A percentile compares a stretch with the other conserved stretches of the same genome.
These are phyloP conservation scores for Bathynomus jamesi DNA, from an alignment of 1,140 invertebrate genomes.

Conservation along the genomic window DNA sequence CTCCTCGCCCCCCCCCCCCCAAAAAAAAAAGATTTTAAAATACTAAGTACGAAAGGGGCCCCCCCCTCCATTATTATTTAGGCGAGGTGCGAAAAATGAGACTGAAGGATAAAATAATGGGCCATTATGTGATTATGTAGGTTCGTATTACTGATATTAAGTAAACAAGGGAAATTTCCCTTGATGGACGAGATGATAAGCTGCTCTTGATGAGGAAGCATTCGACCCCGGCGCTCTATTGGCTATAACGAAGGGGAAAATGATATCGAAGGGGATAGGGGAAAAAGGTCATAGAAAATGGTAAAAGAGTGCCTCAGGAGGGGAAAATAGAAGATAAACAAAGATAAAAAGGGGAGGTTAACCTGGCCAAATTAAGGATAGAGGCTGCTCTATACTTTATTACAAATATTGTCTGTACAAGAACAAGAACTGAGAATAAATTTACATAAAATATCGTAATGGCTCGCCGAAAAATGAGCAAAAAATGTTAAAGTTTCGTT, in stretches of 20 bases:
- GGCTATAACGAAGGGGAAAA: not conserved
- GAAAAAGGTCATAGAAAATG: not conserved
- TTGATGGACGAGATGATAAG: not conserved
- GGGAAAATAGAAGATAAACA: not conserved
- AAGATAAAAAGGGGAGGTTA: not conserved
- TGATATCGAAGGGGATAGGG: too few relatives aligned
- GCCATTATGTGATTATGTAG: not conserved
- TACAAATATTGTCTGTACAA: not conserved
- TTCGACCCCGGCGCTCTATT: not conserved
- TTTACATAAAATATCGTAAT: too few relatives aligned
- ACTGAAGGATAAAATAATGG: not conserved
- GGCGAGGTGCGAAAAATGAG: not conserved
- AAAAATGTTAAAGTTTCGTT: too few relatives aligned
- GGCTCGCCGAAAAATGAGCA: too few relatives aligned
- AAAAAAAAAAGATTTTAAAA: too few relatives aligned
- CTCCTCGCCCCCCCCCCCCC: too few relatives aligned
- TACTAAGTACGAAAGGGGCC: too few relatives aligned
- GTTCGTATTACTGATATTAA: not conserved
- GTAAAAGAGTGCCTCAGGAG: not conserved
- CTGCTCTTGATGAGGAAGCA: not conserved
- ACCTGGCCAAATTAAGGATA: not conserved
- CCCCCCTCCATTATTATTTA: not conserved
- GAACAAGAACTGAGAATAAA: not conserved
- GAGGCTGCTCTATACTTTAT: not conserved
- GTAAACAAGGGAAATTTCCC: not conserved